phyloP scores from a whole-genome alignment of 2,888 invertebrate genomes.

The Euproctis similis region DNA sequence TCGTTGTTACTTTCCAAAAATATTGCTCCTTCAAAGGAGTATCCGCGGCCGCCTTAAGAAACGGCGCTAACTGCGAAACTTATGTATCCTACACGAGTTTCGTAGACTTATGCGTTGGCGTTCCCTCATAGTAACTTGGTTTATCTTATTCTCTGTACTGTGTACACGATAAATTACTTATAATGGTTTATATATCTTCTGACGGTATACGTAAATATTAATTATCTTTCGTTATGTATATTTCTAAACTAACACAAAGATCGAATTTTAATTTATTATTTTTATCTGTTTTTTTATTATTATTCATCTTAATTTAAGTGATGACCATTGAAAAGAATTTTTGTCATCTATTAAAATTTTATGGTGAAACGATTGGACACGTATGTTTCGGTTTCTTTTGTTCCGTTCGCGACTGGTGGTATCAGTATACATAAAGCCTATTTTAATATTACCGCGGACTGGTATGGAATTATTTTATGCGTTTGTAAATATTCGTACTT shows the following conservation, averaged over 20 bases:
- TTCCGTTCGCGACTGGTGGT: conserved; percentile 48
- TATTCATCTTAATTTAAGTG: neutral
- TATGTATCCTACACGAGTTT: conserved; percentile 12
- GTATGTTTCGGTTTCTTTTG: conserved; percentile 68
- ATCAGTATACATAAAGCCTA: conserved; percentile 53
- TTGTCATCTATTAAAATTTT: conserved; percentile 37
- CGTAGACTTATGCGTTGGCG: conserved; percentile 43
- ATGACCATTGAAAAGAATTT: conserved; percentile 21
- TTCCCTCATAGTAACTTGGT: conserved; percentile 30
- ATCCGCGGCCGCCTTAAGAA: conserved; percentile 19
- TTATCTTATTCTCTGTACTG: conserved; percentile 26
- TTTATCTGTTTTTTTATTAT: conserved; percentile 20
- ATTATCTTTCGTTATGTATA: conserved; percentile 27
- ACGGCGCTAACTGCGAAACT: conserved; percentile 24
- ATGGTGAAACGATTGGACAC: conserved; percentile 58
- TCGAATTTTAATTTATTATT: conserved; percentile 17
- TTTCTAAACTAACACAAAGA: conserved; percentile 19
- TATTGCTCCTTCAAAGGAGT: conserved; percentile 36
- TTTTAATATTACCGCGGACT: conserved; percentile 38
- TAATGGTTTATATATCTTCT: conserved; percentile 50
- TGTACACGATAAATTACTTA: too few species aligned
- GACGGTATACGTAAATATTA: conserved; percentile 61
- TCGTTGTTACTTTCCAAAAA: conserved; percentile 49
- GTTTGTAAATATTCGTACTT: too few species aligned
- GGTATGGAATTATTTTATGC: too few species aligned